Conservation (phyloP, 2,888 invertebrate species). For the Acrobasis suavella region DNA sequence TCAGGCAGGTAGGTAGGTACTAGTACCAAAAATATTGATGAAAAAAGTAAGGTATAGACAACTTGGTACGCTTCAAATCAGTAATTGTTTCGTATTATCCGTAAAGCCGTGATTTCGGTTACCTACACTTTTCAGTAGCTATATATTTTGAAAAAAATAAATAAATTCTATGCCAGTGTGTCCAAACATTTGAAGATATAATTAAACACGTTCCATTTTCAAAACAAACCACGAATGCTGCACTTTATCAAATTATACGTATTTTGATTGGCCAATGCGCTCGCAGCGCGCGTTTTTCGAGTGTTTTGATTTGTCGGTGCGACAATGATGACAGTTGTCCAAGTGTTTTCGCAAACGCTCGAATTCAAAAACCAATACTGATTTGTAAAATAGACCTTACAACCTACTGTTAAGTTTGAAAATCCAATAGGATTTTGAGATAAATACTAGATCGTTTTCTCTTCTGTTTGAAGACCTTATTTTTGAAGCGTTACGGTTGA, state of each 20-base stretch:
- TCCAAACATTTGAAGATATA: conserved; percentile 32
- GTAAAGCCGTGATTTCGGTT: too few relatives aligned
- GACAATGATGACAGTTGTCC: conserved; percentile 68
- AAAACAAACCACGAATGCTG: conserved; percentile 56
- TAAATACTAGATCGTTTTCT: not conserved
- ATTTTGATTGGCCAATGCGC: conserved; percentile 73
- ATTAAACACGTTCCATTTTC: conserved; percentile 47
- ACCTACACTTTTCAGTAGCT: too few relatives aligned
- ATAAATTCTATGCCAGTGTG: conserved; percentile 12
- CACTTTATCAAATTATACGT: conserved; percentile 66
- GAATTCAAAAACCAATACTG: conserved; percentile 32
- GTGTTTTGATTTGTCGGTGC: conserved; percentile 72
- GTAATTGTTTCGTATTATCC: too few relatives aligned
- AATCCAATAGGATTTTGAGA: conserved; percentile 26
- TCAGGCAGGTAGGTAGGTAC: too few relatives aligned
- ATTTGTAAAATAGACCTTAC: conserved; percentile 32
- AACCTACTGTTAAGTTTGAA: conserved; percentile 25
- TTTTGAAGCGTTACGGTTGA: conserved; percentile 22
- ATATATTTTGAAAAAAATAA: too few relatives aligned
- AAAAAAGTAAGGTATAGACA: too few relatives aligned
- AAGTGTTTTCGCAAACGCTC: conserved; percentile 71
- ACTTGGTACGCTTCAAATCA: too few relatives aligned
- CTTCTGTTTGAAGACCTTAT: conserved; percentile 31
- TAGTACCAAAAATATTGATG: too few relatives aligned
- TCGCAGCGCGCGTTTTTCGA: conserved; percentile 56